Conservation (phyloP, 2,888 invertebrate species). For the Colostygia pectinataria region DNA sequence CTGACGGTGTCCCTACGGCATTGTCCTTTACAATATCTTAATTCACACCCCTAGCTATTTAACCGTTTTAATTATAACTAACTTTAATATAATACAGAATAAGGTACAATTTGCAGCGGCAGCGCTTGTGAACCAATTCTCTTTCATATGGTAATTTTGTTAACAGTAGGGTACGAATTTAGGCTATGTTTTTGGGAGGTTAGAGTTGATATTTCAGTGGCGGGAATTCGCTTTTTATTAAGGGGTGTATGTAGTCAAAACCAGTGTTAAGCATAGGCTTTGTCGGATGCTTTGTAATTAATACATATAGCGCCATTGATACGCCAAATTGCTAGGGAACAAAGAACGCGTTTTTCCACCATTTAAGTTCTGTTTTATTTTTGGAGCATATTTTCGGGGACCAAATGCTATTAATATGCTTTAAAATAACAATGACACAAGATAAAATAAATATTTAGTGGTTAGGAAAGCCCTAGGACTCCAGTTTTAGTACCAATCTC, state of each 20-base stretch:
- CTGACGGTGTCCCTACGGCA: constrained; percentile 48
- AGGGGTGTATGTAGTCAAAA: constrained; percentile 67
- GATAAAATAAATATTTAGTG: too few species aligned
- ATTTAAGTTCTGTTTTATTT: constrained; percentile 11
- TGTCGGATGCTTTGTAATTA: constrained; percentile 76
- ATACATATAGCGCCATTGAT: constrained; percentile 76
- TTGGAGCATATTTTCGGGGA: constrained; percentile 4
- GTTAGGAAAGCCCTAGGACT: too few species aligned
- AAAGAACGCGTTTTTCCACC: constrained; percentile 22
- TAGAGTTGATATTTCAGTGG: constrained; percentile 41
- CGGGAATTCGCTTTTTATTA: constrained; percentile 42
- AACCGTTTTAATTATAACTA: constrained; percentile 29
- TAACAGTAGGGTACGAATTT: constrained; percentile 36
- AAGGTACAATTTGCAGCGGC: constrained; percentile 36
- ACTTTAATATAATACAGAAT: constrained; percentile 29
- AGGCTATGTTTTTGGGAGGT: constrained; percentile 21
- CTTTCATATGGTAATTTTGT: constrained; percentile 66
- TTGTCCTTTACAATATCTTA: constrained; percentile 71
- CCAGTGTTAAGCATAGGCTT: constrained; percentile 59
- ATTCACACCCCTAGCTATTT: constrained; percentile 76
- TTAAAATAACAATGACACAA: too few species aligned
- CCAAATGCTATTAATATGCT: too few species aligned
- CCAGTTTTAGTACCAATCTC: too few species aligned
- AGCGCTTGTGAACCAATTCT: constrained; percentile 23
- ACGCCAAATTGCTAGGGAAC: constrained; percentile 63